Percentiles rank a stretch among this genome's conserved stretches.
These are phyloP conservation scores for Leucoma salicis DNA, from an alignment of 2,888 invertebrate species.

Conservation along the genomic window DNA sequence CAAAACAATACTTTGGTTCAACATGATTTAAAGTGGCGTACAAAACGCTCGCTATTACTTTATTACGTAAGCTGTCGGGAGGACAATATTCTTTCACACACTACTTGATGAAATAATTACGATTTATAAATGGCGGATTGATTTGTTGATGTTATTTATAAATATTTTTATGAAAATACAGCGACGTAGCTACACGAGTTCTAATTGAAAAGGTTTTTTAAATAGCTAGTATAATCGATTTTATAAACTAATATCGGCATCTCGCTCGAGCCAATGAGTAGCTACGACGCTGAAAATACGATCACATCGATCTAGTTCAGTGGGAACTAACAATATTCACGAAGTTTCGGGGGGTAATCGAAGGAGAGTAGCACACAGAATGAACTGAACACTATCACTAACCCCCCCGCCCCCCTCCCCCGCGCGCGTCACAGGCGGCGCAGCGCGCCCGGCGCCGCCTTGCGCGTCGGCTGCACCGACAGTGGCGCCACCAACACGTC, in stretches of 20 bases:
- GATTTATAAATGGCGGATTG: conserved; percentile 10
- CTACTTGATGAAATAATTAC: background rate
- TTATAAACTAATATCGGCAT: background rate
- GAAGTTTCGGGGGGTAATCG: too few species aligned
- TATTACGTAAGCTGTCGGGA: background rate
- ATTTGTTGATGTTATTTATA: conserved; percentile 26
- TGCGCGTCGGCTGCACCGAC: conserved; percentile 92
- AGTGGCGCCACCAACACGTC: conserved; percentile 88
- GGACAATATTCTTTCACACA: background rate
- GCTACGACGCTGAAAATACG: background rate
- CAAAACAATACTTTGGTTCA: conserved; percentile 26
- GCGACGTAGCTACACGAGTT: too few species aligned
- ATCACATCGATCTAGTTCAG: background rate
- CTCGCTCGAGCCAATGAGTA: background rate
- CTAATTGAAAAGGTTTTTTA: too few species aligned
- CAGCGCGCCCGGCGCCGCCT: conserved; percentile 87
- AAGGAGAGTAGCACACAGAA: too few species aligned
- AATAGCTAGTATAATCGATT: too few species aligned
- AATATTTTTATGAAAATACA: too few species aligned
- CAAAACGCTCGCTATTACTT: background rate
- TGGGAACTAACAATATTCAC: too few species aligned
- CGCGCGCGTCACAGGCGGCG: conserved; percentile 84
- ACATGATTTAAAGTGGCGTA: conserved; percentile 4
- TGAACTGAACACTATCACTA: too few species aligned
- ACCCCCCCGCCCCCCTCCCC: too few species aligned